phyloP scores from a whole-genome alignment of 1,140 invertebrate genomes.

The Druon quercuslanigerum region DNA sequence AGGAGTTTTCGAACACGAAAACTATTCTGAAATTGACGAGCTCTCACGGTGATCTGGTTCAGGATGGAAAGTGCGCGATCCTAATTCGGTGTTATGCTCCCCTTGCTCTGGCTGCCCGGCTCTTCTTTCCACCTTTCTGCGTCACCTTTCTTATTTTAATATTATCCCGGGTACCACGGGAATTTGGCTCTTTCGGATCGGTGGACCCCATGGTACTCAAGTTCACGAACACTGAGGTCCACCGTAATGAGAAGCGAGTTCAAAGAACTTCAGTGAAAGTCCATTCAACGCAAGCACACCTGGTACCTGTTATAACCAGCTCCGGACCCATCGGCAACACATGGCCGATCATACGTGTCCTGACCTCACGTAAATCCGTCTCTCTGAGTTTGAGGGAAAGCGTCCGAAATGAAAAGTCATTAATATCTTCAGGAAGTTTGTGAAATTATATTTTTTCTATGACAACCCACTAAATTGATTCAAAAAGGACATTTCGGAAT shows the following conservation, averaged over 20 bases:
- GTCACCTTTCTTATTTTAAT: slow-evolving; percentile 6
- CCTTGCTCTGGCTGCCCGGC: slow-evolving; percentile 10
- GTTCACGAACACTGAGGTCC: slow-evolving; percentile 54
- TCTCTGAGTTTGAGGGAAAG: neutral
- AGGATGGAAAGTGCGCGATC: slow-evolving; percentile 53
- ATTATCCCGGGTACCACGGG: neutral
- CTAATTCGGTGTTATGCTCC: slow-evolving; percentile 40
- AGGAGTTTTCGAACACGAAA: slow-evolving; percentile 32
- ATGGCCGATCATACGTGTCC: neutral
- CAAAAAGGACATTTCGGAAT: too few species aligned
- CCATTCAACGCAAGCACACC: slow-evolving; percentile 52
- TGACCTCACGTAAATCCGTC: slow-evolving; percentile 3
- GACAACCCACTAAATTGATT: too few species aligned
- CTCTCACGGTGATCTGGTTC: slow-evolving; percentile 48
- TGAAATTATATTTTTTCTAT: too few species aligned
- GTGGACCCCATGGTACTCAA: slow-evolving; percentile 48
- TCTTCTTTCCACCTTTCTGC: slow-evolving; percentile 6
- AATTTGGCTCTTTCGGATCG: slow-evolving; percentile 17
- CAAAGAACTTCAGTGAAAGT: slow-evolving; percentile 68
- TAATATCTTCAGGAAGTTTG: too few species aligned
- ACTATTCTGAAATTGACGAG: slow-evolving; percentile 36
- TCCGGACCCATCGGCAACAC: slow-evolving; percentile 11
- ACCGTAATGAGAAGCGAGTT: slow-evolving; percentile 49
- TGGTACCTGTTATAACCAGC: slow-evolving; percentile 47
- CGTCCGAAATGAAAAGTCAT: too few species aligned